Conservation (phyloP, 2,113 vertebrate species). For the Mus pahari region DNA sequence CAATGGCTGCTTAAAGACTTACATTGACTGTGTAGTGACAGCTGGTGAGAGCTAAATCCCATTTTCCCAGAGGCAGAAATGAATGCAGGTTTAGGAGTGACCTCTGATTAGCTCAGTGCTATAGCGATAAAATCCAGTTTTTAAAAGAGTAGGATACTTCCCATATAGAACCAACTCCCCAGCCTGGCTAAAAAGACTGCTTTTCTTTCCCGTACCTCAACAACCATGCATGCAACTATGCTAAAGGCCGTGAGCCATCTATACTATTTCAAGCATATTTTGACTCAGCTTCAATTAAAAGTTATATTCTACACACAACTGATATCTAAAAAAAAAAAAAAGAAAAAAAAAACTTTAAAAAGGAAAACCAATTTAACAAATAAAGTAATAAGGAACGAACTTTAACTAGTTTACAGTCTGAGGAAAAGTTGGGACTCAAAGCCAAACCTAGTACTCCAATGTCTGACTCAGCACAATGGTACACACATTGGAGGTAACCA, state of each 20-base stretch:
- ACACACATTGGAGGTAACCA: not conserved
- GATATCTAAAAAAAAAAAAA: not conserved
- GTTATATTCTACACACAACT: not conserved
- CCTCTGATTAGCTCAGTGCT: not conserved
- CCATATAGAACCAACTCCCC: accelerated
- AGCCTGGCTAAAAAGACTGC: too few relatives aligned
- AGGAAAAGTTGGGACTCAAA: not conserved
- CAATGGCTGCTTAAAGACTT: not conserved
- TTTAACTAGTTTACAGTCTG: not conserved
- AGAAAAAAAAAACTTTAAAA: too few relatives aligned
- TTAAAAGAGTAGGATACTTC: accelerated
- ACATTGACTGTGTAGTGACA: not conserved
- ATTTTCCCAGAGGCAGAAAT: not conserved
- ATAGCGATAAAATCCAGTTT: not conserved
- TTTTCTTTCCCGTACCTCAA: not conserved
- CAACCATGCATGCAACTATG: too few relatives aligned
- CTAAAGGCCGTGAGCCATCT: not conserved
- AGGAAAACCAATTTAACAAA: not conserved
- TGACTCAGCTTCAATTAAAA: not conserved
- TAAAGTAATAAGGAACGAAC: not conserved
- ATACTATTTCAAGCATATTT: not conserved
- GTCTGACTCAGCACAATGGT: not conserved
- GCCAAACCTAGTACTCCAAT: accelerated
- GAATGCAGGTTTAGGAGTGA: not conserved
- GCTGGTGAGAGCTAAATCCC: not conserved